Base-by-base conservation (phyloP, 2,797 vertebrate genomes). In the Rachycentron canadum region DNA sequence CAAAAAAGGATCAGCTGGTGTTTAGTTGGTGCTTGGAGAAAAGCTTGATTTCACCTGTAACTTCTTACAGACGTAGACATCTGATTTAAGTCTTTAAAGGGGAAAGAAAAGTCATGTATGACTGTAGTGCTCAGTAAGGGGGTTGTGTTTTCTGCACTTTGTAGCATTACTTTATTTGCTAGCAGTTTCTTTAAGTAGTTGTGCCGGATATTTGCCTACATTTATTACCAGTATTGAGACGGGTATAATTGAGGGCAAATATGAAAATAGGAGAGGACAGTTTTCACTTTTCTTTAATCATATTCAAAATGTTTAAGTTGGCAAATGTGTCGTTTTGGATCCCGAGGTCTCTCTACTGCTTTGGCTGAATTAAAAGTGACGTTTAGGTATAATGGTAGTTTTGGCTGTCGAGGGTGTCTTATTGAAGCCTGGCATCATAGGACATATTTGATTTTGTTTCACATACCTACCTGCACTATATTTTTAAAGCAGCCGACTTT, bases 381-480 rank as follows among this genome's bases (percentile, higher is more conserved):
- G 8, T 61, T 26, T 59, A 12, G 19, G 6, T 38, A 7, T 16
- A 1, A 1, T 68, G 13, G 53, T 49, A 12, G 58, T 19, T 63
- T 49, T 53, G 28, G 9, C 45, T 36, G 34, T 61, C 23, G 17
- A 28, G 12, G 49, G 26, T 58, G 28, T 56, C 32, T 4, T 9
- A 9, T 76, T 77, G 52, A 78, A 58, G 43, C 12, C 11, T n/a
- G n/a, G n/a, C n/a, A n/a, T n/a, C n/a, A n/a, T n/a, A n/a, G n/a
- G 56, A 70, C 49, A 52, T 73, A 53, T 16, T 71, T 66, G 67
- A 68, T 81, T 84, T 53, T 69, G 36, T 75, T 66, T 56, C 30
- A 69, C 14, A 13, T 57, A 66, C 13, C 21, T 61, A 32, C 49
- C 30, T 62, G 30, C 47, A 34, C 23, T 59, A 0, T 61, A n/a